Percentiles rank a stretch among this genome's conserved stretches.
Evolutionary conservation across 2,797 vertebrate species (phyloP).

Genomic region (Cyclura pinguis): DNA sequence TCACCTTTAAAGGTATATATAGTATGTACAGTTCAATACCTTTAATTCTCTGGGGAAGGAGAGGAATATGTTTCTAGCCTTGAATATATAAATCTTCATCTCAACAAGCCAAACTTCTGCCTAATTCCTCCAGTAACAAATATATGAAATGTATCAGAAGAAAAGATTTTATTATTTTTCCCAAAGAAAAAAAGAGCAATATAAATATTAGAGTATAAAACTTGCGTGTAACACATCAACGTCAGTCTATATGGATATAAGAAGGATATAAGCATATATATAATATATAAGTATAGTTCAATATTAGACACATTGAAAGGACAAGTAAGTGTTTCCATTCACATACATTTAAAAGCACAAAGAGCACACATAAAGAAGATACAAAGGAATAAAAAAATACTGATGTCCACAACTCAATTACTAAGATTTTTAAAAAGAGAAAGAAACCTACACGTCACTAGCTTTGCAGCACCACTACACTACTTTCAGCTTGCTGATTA

Average conservation of each 20-base stretch:
- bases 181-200: conserved; percentile 94
- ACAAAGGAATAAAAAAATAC: conserved; percentile 70
- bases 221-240: conserved; percentile 91
- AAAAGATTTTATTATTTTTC: conserved; percentile 96
- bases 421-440: conserved; percentile 65
- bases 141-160: conserved; percentile 83
- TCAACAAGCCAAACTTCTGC: not conserved
- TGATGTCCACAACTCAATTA: conserved; percentile 76
- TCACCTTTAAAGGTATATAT: not conserved
- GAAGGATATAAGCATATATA: conserved; percentile 82
- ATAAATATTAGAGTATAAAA: conserved; percentile 99
- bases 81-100: too few species aligned
- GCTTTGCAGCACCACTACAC: conserved; percentile 69
- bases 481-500: conserved; percentile 73
- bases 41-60: not conserved
- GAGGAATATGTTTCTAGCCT: not conserved
- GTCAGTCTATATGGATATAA: conserved; percentile 88
- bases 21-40: not conserved
- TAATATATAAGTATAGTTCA: conserved; percentile 83
- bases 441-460: conserved; percentile 68
- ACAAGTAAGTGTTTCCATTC: conserved; percentile 76
- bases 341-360: conserved; percentile 79
- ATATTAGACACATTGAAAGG: conserved; percentile 81
- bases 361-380: conserved; percentile 75
- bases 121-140: not conserved